phyloP scores from a whole-genome alignment of 2,113 vertebrate genomes.

The Corythoichthys haematopterus region DNA sequence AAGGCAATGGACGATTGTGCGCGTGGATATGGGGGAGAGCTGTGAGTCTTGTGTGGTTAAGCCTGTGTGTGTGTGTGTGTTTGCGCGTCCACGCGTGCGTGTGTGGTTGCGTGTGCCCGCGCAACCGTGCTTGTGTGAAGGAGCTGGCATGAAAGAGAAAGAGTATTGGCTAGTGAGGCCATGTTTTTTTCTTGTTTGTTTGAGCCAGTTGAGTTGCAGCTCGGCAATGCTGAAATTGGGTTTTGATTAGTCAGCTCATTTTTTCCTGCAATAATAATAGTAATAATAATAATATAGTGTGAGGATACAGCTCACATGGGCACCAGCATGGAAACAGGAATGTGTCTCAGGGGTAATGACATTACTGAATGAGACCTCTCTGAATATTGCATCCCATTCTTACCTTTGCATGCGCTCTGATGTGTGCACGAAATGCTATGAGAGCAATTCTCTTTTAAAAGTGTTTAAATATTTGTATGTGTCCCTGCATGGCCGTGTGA shows the following conservation, averaged over 20 bases:
- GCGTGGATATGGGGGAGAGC: constrained; percentile 32
- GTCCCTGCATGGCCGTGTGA: constrained; percentile 1
- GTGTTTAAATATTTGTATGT: constrained; percentile 2
- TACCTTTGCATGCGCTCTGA: constrained; percentile 74
- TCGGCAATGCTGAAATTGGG: constrained; percentile 33
- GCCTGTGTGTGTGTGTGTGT: constrained; percentile 23
- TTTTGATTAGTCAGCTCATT: constrained; percentile 46
- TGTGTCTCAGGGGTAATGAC: constrained; percentile 36
- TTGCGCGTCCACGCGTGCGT: constrained; percentile 2
- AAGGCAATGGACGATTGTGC: constrained; percentile 68
- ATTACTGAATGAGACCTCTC: constrained; percentile 44
- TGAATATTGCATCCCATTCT: constrained; percentile 74
- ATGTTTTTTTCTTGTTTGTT: constrained; percentile 47
- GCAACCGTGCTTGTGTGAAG: constrained; percentile 23
- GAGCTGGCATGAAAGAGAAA: constrained; percentile 55
- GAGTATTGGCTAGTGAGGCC: constrained; percentile 64
- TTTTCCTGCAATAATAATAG: constrained; percentile 33
- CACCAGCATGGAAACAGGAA: constrained; percentile 37
- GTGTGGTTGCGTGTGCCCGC: constrained; percentile 11
- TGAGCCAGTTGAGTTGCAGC: constrained; percentile 52
- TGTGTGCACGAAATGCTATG: constrained; percentile 75
- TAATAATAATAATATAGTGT: constrained; percentile 12
- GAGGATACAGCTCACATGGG: constrained; percentile 52
- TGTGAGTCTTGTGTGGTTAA: constrained; percentile 28
- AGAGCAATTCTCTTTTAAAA: constrained; percentile 37